phyloP scores from a whole-genome alignment of 2,888 invertebrate genomes.

The Pharmacophagus antenor region DNA sequence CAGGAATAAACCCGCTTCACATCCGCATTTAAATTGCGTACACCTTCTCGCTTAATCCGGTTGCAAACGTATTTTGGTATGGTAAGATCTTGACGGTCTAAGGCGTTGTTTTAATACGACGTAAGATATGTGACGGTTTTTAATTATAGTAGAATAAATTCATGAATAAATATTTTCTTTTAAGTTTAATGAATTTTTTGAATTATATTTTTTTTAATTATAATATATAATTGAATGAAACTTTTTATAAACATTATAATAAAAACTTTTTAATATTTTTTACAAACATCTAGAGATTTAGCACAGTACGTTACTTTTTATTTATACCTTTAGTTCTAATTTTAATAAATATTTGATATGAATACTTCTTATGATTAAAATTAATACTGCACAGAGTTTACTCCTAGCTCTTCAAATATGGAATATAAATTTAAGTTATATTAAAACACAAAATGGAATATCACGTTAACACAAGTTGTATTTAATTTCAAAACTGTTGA shows the following conservation, averaged over 20 bases:
- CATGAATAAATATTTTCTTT: background rate
- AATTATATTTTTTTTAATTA: too few relatives aligned
- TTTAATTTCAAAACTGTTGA: background rate
- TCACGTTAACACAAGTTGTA: background rate
- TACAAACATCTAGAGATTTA: too few relatives aligned
- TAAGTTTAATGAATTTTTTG: background rate
- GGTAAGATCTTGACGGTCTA: constrained; percentile 33
- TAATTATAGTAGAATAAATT: background rate
- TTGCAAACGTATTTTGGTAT: constrained; percentile 34
- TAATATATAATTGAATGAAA: too few relatives aligned
- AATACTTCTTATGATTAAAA: background rate
- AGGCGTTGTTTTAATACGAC: constrained; percentile 28
- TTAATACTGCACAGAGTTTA: background rate
- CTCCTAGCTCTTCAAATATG: background rate
- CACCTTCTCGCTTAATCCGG: constrained; percentile 34
- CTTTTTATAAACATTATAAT: too few relatives aligned
- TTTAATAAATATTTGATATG: background rate
- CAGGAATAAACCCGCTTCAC: constrained; percentile 50
- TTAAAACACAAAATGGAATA: background rate
- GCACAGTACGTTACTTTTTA: too few relatives aligned
- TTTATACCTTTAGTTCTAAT: too few relatives aligned
- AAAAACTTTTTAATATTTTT: background rate
- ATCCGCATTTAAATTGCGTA: constrained; percentile 64
- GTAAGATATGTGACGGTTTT: constrained; percentile 5
- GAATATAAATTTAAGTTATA: background rate